Base-by-base conservation (phyloP, 1,140 invertebrate species). In the Drosophila cardini region DNA sequence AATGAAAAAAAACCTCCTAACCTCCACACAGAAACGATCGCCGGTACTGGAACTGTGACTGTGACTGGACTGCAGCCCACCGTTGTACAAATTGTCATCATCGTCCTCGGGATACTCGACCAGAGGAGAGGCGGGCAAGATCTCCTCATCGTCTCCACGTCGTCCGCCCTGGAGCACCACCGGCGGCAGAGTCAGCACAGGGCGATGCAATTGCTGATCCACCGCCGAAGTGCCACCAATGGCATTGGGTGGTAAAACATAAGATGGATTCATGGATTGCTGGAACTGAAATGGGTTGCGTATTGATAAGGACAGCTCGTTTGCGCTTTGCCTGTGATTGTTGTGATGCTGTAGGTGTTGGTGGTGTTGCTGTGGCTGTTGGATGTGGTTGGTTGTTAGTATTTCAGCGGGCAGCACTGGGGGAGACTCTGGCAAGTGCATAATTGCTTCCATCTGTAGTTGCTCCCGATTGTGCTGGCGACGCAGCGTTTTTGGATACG, bases 81-180 rank as follows among this genome's bases (percentile, higher is more conserved):
- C 75, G 56, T 62, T 38, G 71, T 70, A 76, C 62, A 75, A 60
- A 70, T 85, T 85, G 56, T 83, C 76, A 65, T 96, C 95, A 92
- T 96, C 96, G 85, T 96, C 95, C 91, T 95, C 90, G 94, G 95
- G 95, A 93, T 94, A 94, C 81, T 94, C 94, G 62, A 94, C 83
- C 72, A 75, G 80, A 58, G 72, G 91, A 58, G 84, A 89, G 4
- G 84, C 74, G 11, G 85, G 74, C 61, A 70, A 38, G 10, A 65
- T 62, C 8, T 72, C 53, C 56, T 92, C 90, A 50, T 92, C 89
- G 60, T 83, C 78, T 5, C 75, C 76, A 55, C 78, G 72, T 30
- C 46, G 53, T 8, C 78, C 86, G 42, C 91, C 86, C 58, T 91
- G 83, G 16, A 92, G 67, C 38, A 92, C 76, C 62, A 92, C 91